Percentiles rank a stretch among this genome's conserved stretches.
Conservation (phyloP, 2,888 invertebrate genomes). For the Cinara cedri region DNA sequence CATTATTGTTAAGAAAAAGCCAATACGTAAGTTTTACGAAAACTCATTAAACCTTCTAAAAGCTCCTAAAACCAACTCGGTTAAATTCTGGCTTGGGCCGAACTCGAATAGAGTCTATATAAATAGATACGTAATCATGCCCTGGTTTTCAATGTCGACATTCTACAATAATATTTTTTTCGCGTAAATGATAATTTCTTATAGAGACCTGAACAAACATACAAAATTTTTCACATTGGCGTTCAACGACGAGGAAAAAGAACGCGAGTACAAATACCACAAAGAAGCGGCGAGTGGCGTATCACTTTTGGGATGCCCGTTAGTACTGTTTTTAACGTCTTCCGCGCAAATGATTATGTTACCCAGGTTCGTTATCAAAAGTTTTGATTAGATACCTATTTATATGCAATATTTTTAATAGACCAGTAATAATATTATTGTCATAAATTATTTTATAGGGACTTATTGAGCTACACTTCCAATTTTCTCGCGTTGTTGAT, state of each 20-base stretch:
- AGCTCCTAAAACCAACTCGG: too few relatives aligned
- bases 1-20: too few relatives aligned
- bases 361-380: conserved; percentile 64
- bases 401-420: not conserved
- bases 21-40: too few relatives aligned
- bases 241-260: conserved; percentile 72
- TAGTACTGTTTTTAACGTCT: conserved; percentile 67
- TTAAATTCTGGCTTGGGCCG: too few relatives aligned
- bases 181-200: too few relatives aligned
- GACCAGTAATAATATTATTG: not conserved
- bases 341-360: conserved; percentile 67
- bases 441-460: conserved; percentile 61
- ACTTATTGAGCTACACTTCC: conserved; percentile 63
- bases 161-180: too few relatives aligned
- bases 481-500: conserved; percentile 63
- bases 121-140: too few relatives aligned
- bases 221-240: conserved; percentile 71
- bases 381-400: too few relatives aligned
- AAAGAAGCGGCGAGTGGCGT: conserved; percentile 72
- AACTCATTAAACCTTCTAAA: too few relatives aligned
- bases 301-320: conserved; percentile 70
- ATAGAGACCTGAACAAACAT: conserved; percentile 72
- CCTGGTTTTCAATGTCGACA: too few relatives aligned
- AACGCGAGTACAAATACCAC: conserved; percentile 72
- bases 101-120: too few relatives aligned